These are phyloP conservation scores for Tretioscincus oriximinensis DNA, from an alignment of 2,113 vertebrate species.

Conservation along the genomic window DNA sequence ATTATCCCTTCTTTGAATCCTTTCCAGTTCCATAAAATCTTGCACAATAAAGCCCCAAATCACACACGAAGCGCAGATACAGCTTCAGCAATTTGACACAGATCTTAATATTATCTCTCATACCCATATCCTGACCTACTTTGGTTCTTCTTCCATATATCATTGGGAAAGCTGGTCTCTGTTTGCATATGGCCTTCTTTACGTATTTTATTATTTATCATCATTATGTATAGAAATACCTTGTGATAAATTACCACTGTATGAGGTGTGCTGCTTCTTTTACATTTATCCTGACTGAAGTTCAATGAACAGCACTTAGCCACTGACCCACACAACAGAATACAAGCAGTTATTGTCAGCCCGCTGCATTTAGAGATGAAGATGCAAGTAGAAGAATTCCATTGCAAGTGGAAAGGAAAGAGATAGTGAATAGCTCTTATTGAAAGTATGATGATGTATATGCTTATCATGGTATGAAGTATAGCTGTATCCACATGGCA, in stretches of 20 bases:
- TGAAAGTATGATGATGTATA: not conserved
- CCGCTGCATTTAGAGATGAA: not conserved
- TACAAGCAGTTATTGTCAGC: not conserved
- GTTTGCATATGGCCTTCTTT: conserved; percentile 40
- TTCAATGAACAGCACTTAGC: conserved; percentile 25
- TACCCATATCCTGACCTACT: conserved; percentile 56
- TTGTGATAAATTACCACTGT: conserved; percentile 41
- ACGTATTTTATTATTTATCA: conserved; percentile 4
- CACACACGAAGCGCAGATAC: conserved; percentile 26
- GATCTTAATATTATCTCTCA: conserved; percentile 61
- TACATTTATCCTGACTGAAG: conserved; percentile 30
- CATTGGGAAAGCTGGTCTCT: conserved; percentile 31
- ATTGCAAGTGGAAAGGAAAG: not conserved
- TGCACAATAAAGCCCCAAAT: conserved; percentile 38
- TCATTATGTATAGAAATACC: conserved; percentile 27
- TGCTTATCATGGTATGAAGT: too few relatives aligned
- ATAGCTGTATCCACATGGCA: too few relatives aligned
- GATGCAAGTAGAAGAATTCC: not conserved
- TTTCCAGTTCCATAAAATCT: conserved; percentile 53
- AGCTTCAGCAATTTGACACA: conserved; percentile 40
- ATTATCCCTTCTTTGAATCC: conserved; percentile 47
- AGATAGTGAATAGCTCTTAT: not conserved
- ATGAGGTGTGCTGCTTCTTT: conserved; percentile 24
- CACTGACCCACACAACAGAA: not conserved
- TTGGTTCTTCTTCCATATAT: conserved; percentile 43